These are phyloP conservation scores for Aegotheles bennettii DNA, from an alignment of 2,113 vertebrate genomes.

Conservation along the genomic window DNA sequence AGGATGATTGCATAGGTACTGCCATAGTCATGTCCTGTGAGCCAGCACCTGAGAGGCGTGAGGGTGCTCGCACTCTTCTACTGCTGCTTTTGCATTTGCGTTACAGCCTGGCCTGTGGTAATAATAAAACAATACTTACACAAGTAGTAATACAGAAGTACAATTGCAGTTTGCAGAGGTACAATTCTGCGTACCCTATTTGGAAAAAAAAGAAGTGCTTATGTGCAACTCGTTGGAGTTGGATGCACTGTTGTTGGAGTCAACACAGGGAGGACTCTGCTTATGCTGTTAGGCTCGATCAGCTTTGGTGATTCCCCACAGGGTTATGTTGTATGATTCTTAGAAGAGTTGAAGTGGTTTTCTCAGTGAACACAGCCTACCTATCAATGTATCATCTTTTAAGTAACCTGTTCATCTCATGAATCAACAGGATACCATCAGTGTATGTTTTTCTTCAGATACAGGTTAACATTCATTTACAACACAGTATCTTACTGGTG, in stretches of 20 bases:
- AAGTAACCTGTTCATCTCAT: not conserved
- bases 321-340: not conserved
- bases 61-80: accelerated
- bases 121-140: not conserved
- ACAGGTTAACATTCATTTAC: not conserved
- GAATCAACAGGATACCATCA: not conserved
- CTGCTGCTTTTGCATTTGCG: not conserved
- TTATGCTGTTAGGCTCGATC: not conserved
- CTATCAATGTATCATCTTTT: not conserved
- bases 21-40: not conserved
- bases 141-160: not conserved
- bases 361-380: not conserved
- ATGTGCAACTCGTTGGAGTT: not conserved
- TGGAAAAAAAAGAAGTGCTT: not conserved
- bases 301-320: not conserved
- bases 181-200: not conserved
- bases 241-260: not conserved
- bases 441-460: not conserved
- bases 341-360: not conserved
- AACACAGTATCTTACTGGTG: not conserved
- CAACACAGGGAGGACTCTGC: not conserved
- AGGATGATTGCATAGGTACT: not conserved
- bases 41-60: not conserved
- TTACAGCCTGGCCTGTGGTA: not conserved
- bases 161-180: not conserved